A percentile compares a stretch with the other conserved stretches of the same genome.
Evolutionary conservation across 1,140 invertebrate genomes (phyloP).

Genomic region (Spodoptera frugiperda): DNA sequence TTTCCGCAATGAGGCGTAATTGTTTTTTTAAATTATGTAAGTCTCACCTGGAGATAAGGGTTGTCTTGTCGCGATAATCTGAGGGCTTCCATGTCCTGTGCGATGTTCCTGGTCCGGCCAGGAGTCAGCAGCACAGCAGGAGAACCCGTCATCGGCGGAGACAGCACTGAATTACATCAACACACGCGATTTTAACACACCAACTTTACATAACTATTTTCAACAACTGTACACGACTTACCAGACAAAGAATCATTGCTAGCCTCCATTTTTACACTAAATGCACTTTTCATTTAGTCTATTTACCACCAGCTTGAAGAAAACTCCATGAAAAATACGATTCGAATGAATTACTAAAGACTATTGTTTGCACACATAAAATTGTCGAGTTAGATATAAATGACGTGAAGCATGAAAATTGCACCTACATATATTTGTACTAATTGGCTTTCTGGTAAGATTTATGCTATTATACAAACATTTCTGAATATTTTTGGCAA

Average conservation of each 20-base stretch:
- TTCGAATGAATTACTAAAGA: slow-evolving; percentile 41
- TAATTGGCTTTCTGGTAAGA: slow-evolving; percentile 1
- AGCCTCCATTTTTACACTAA: slow-evolving; percentile 71
- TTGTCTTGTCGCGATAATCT: slow-evolving; percentile 93
- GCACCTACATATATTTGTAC: neutral
- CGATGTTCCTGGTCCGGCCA: slow-evolving; percentile 91
- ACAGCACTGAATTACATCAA: slow-evolving; percentile 61
- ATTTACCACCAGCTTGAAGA: slow-evolving; percentile 16
- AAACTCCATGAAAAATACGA: slow-evolving; percentile 41
- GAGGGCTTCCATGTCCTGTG: slow-evolving; percentile 93
- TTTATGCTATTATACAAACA: slow-evolving; percentile 33
- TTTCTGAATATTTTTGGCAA: slow-evolving; percentile 35
- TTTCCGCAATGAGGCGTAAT: slow-evolving; percentile 30
- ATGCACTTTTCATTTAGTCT: slow-evolving; percentile 36
- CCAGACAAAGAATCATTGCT: slow-evolving; percentile 77
- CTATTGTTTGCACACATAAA: neutral
- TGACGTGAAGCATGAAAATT: neutral
- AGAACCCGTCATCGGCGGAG: slow-evolving; percentile 69
- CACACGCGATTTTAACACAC: slow-evolving; percentile 45
- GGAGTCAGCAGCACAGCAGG: slow-evolving; percentile 90
- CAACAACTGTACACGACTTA: slow-evolving; percentile 54
- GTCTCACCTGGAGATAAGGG: slow-evolving; percentile 91
- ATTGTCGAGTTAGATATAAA: neutral
- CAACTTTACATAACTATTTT: slow-evolving; percentile 15
- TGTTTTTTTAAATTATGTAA: slow-evolving; percentile 27